Percentiles rank a stretch among this genome's conserved stretches.
Evolutionary conservation across 2,888 invertebrate species (phyloP).

Genomic region (Rhorus exstirpatorius): DNA sequence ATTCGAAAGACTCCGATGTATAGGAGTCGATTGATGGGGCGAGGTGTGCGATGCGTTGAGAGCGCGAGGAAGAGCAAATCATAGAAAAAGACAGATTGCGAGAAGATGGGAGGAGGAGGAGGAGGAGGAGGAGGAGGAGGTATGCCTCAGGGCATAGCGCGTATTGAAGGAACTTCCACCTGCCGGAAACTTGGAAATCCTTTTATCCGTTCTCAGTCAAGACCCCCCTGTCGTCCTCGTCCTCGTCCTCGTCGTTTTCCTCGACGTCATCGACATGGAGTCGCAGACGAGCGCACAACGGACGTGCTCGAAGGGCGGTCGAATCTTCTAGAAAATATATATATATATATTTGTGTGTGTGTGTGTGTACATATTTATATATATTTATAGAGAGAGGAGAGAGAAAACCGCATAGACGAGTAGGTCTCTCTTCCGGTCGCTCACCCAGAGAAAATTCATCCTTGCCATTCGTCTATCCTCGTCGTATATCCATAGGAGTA

Average conservation of each 20-base stretch:
- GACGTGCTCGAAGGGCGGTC: conserved; percentile 61
- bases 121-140: conserved; percentile 16
- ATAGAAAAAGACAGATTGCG: conserved; percentile 6
- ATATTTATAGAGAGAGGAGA: conserved; percentile 2
- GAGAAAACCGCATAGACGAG: conserved; percentile 12
- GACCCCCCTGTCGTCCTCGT: conserved; percentile 37
- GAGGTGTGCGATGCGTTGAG: conserved; percentile 6
- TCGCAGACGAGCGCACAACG: conserved; percentile 13
- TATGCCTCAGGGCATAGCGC: conserved; percentile 60
- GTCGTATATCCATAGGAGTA: conserved; percentile 34
- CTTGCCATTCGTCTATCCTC: conserved; percentile 3
- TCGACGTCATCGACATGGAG: conserved; percentile 30
- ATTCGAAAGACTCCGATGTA: conserved; percentile 9
- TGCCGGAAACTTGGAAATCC: conserved; percentile 69
- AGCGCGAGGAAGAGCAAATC: conserved; percentile 14
- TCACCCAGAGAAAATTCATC: conserved; percentile 13
- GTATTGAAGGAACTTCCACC: conserved; percentile 67
- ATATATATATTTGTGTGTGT: conserved; percentile 12
- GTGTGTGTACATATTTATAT: conserved; percentile 9
- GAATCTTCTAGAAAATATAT: conserved; percentile 43
- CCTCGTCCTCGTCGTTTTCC: conserved; percentile 36
- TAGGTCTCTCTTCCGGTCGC: background rate
- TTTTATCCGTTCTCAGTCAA: conserved; percentile 64
- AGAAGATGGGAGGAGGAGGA: conserved; percentile 13
- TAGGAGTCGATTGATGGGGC: background rate